Conservation (phyloP, 2,113 vertebrate genomes). For the Spilogale gracilis region DNA sequence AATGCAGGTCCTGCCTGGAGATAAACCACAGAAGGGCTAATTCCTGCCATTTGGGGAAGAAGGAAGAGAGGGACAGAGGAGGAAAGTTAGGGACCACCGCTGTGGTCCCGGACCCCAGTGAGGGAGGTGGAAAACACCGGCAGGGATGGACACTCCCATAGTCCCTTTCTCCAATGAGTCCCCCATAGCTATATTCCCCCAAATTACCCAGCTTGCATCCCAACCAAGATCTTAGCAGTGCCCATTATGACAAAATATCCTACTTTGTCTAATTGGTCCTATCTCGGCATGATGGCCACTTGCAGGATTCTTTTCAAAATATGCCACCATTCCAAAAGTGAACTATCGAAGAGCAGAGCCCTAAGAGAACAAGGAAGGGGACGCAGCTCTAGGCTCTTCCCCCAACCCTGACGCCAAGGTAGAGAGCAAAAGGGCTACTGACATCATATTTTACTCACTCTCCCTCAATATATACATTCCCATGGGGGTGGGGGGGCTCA, state of each 20-base stretch:
- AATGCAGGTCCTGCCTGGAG: constrained; percentile 6
- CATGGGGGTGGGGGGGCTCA: neutral
- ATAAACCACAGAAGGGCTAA: neutral
- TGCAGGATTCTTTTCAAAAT: neutral
- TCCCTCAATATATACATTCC: neutral
- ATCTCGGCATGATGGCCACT: neutral
- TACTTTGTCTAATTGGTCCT: neutral
- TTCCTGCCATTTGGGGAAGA: neutral
- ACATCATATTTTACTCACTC: neutral
- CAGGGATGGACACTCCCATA: neutral
- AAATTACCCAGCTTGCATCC: neutral
- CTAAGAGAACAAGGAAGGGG: neutral
- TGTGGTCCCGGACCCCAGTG: neutral
- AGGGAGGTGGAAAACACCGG: neutral
- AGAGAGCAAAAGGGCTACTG: neutral
- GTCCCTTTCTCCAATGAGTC: neutral
- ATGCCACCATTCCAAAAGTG: neutral
- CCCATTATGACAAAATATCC: neutral
- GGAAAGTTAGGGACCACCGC: neutral
- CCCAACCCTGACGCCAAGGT: no score
- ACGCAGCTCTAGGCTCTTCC: neutral
- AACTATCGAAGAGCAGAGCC: neutral
- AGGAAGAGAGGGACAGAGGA: fast-evolving
- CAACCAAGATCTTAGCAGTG: neutral
- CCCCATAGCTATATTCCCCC: neutral